These are phyloP conservation scores for Scyliorhinus canicula DNA, from an alignment of 2,797 vertebrate genomes.

Conservation along the genomic window DNA sequence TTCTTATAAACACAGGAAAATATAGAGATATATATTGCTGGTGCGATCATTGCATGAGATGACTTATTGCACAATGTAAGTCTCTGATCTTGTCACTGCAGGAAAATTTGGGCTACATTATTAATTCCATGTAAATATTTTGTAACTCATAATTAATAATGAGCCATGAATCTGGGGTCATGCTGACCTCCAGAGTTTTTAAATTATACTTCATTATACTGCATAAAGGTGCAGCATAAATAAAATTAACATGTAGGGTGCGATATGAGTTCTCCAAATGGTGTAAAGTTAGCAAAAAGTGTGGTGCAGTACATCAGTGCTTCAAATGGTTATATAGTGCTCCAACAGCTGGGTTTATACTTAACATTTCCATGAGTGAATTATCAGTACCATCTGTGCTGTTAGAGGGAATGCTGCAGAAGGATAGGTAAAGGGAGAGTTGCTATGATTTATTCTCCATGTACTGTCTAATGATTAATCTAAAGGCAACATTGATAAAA, in stretches of 20 bases:
- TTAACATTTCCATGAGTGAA: not conserved
- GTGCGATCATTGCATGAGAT: not conserved
- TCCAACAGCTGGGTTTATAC: not conserved
- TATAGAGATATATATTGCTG: not conserved
- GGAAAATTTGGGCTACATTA: not conserved
- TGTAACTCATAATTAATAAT: not conserved
- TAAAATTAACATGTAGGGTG: not conserved
- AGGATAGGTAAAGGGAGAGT: not conserved
- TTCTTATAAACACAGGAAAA: slow-evolving; percentile 11
- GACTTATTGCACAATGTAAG: not conserved
- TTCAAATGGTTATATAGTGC: not conserved
- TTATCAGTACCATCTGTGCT: not conserved
- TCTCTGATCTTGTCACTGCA: not conserved
- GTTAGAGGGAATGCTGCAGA: not conserved
- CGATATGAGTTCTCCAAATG: not conserved
- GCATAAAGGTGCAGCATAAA: not conserved
- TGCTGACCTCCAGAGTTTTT: not conserved
- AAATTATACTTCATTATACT: not conserved
- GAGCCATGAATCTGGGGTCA: not conserved
- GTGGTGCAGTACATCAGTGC: not conserved
- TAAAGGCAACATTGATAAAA: not conserved
- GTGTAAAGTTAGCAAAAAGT: not conserved
- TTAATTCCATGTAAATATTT: not conserved
- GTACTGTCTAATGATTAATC: not conserved
- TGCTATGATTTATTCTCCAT: not conserved